Evolutionary conservation across 2,797 vertebrate genomes (phyloP), one percentile per base, ranked within the genome.

Genomic region (Sebastes kiyomatsui): DNA sequence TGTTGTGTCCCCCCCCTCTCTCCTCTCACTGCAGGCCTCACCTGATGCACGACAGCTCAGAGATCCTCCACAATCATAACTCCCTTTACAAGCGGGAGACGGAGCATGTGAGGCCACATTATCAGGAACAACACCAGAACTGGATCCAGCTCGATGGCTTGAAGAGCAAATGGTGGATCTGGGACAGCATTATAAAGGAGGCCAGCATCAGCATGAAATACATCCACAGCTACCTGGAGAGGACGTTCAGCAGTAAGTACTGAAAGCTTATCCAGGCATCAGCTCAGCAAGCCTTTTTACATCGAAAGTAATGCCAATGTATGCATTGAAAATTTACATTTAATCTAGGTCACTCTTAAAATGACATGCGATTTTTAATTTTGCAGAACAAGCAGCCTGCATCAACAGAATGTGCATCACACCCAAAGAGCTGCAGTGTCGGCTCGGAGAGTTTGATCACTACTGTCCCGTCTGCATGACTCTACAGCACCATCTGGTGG

Each of bases 391-490:
- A 92, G 97, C 99, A 13, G 97, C 97, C 71, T 90, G 94, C 85
- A 96, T 99, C 89, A 91, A 96, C 84, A 95, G 94, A 85, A 84
- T 99, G 76, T 98, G 97, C 28, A 94, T 99, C 86, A 97, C 96
- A 66, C 97, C 97, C 0, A 67, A 92, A 46, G 97, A 99, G 87
- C 92, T 99, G 80, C 88, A 91, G 68, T 69, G 80, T 68, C 94
- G 93, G 1, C 94, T 99, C 69, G 97, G 98, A 42, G 96, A 97
- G 85, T 99, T 97, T 91, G 94, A 91, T 7, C 96, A 96, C 27
- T 98, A 97, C 90, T 99, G 98, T 81, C 97, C 98, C 0, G 96
- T 99, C 75, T 98, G 96, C 87, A 92, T 99, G 77, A 97, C 96
- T 84, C 96, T 97, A 73, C 92, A 93, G 7, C 30, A 81, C 2